These are phyloP conservation scores for Zaprionus davidi DNA, from an alignment of 1,140 invertebrate species.

Conservation along the genomic window DNA sequence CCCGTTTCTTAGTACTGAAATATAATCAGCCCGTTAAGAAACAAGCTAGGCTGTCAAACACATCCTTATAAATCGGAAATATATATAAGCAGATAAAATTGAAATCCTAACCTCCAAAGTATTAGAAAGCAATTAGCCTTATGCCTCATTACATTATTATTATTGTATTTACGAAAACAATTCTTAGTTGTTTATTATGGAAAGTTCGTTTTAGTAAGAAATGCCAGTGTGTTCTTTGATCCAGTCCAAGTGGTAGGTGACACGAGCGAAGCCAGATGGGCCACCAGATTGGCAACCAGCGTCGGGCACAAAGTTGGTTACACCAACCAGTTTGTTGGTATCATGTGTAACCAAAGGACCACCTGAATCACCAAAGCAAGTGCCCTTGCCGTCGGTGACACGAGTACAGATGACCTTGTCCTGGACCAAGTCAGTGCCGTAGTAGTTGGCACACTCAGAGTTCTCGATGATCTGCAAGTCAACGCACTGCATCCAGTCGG, in stretches of 20 bases:
- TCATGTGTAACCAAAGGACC: slow-evolving; percentile 85
- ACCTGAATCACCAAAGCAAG: slow-evolving; percentile 85
- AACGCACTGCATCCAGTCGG: slow-evolving; percentile 55
- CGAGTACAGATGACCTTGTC: slow-evolving; percentile 66
- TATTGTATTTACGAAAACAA: background rate
- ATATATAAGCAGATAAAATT: too few relatives aligned
- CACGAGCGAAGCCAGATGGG: slow-evolving; percentile 85
- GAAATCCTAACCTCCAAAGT: too few relatives aligned
- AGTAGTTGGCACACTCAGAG: slow-evolving; percentile 46
- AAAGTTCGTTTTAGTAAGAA: slow-evolving; percentile 36
- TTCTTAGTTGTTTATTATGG: background rate
- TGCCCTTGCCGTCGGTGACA: slow-evolving; percentile 57
- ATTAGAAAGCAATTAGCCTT: too few relatives aligned
- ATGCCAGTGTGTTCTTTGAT: slow-evolving; percentile 78
- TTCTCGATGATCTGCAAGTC: slow-evolving; percentile 50
- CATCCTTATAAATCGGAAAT: too few relatives aligned
- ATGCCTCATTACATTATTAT: too few relatives aligned
- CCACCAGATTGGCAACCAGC: slow-evolving; percentile 47
- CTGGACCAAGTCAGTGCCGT: slow-evolving; percentile 30
- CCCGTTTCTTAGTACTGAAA: too few relatives aligned
- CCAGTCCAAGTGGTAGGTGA: slow-evolving; percentile 86
- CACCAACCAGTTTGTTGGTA: slow-evolving; percentile 83
- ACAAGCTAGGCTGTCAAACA: too few relatives aligned
- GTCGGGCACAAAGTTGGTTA: slow-evolving; percentile 74
- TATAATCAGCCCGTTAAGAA: too few relatives aligned